Conservation (phyloP, 2,797 vertebrate genomes). For the Erethizon dorsatum region DNA sequence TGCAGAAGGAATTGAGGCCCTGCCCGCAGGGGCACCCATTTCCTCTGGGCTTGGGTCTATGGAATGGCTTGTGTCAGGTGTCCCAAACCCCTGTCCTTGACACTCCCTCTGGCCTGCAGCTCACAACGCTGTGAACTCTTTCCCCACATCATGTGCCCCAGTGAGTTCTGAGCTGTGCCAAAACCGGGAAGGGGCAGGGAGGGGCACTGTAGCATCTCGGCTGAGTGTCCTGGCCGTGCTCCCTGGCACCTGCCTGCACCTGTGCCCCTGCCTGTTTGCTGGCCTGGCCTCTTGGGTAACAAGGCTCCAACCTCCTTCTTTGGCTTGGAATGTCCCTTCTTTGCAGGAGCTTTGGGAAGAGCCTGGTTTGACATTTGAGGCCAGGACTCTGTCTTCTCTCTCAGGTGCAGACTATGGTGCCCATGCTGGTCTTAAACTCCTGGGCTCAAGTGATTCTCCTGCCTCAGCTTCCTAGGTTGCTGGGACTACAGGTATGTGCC, state of each 20-base stretch:
- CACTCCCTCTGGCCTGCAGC: not conserved
- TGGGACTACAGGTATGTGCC: not conserved
- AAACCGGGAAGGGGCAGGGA: accelerated
- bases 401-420: not conserved
- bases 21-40: not conserved
- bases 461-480: not conserved
- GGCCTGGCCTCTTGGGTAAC: not conserved
- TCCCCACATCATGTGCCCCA: accelerated
- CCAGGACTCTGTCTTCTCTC: not conserved
- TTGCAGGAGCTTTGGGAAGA: not conserved
- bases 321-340: not conserved
- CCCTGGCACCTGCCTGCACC: not conserved
- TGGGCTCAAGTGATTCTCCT: not conserved
- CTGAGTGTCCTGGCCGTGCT: not conserved
- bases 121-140: accelerated
- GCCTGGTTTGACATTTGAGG: not conserved
- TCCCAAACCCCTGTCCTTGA: not conserved
- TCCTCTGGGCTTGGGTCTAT: not conserved
- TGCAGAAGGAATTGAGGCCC: not conserved
- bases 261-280: not conserved
- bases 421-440: not conserved
- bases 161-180: not conserved
- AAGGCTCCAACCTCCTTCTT: not conserved
- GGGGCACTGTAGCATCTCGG: not conserved
- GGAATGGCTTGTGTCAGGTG: too few species aligned